Evolutionary conservation across 2,888 invertebrate species (phyloP), one percentile per base, ranked within the genome.

Genomic region (Ormyrus pomaceus): DNA sequence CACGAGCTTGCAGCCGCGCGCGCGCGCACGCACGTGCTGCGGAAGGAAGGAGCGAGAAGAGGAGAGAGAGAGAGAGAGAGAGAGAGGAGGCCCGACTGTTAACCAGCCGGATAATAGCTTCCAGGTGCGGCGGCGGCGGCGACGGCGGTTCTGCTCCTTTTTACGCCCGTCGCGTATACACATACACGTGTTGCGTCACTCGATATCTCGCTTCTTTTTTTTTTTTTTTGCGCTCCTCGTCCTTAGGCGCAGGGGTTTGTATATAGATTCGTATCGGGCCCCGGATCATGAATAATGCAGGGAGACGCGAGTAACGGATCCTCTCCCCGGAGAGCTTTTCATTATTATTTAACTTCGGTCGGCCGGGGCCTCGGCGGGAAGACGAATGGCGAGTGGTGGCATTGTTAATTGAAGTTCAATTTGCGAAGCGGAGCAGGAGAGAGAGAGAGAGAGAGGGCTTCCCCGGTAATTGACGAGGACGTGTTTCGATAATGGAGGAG

Each of bases 101-200:
- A 86, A 85, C 84, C 84, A 83, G 84, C 83, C 85, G 83, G 82
- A 83, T 86, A 86, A 87, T 87, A 84, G 86, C 82, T 83, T 84
- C 86, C 87, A 87, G 87, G 87, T 87, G 87, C 84, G 83, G 51
- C 11, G 75, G 13, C 11, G 13, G 50, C 69, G 5, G 61, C 69
- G 5, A 62, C 19, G 19, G 7, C 64, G 13, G 11, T 11, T 11
- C 50, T 5, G 51, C 53, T 53, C 19, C 51, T 66, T 66, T 66
- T 66, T 66, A 11, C 45, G 48, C 48, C n/a, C 48, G 6, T 7
- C 64, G 48, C n/a, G 64, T 48, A 0, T 48, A 48, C 46, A 5
- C 51, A 51, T 11, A 11, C 74, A 65, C 65, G 64, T 64, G 73
- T 69, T 46, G 66, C 69, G 55, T 56, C 62, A 69, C 64, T 58